Percentiles rank a stretch among this genome's conserved stretches.
Evolutionary conservation across 2,797 vertebrate genomes (phyloP).

Genomic region (Scolopax bukidnonensis): DNA sequence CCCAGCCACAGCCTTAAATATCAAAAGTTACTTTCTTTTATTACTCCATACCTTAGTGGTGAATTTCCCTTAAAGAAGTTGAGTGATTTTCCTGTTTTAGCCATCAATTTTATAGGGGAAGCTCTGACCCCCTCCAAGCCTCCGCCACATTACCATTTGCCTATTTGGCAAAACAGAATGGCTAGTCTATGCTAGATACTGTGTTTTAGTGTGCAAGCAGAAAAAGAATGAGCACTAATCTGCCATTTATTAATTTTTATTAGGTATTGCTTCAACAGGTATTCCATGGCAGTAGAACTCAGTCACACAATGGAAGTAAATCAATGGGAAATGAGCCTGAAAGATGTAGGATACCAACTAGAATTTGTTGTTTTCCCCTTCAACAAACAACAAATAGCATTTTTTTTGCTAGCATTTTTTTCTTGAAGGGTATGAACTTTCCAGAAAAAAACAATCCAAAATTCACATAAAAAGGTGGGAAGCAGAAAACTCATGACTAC

Average conservation of each 20-base stretch:
- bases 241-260: not conserved
- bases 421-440: not conserved
- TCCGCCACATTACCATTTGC: not conserved
- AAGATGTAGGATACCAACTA: fast-evolving
- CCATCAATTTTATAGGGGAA: not conserved
- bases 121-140: not conserved
- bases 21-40: not conserved
- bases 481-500: not conserved
- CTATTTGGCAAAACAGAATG: not conserved
- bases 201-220: not conserved
- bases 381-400: not conserved
- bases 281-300: not conserved
- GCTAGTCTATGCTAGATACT: not conserved
- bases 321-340: not conserved
- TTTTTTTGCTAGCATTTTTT: not conserved
- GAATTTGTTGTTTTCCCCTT: not conserved
- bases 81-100: not conserved
- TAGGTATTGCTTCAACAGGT: not conserved
- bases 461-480: not conserved
- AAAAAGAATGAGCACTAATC: not conserved
- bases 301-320: not conserved
- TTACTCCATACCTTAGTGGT: fast-evolving
- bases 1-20: not conserved
- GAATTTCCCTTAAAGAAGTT: not conserved
- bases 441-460: not conserved